Evolutionary conservation across 2,888 invertebrate genomes (phyloP), one percentile per base, ranked within the genome.

Genomic region (Dryocosmus kuriphilus): DNA sequence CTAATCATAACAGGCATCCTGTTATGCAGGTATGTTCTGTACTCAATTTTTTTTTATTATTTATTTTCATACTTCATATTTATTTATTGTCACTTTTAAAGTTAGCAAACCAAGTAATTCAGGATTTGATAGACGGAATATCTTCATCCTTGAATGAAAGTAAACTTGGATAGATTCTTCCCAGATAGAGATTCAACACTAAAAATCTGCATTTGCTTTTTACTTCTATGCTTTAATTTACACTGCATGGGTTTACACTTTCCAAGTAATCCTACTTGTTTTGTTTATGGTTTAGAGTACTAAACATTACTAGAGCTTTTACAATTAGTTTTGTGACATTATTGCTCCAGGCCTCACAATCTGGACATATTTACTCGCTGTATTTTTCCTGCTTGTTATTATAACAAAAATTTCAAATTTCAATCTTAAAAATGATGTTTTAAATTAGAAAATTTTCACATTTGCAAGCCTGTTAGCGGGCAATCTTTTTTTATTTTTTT

Each of bases 11-110:
- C 75, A 88, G 89, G 79, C 88, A 88, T 81, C 88, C 87, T 46
- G 80, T 86, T 74, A 80, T 87, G 76, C 91, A 90, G 89, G 91
- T 91, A 89, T 76, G 82, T 83, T 76, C 74, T 71, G 76, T 30
- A 35, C 51, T 30, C 19, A 14, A 27, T 71, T 38, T 38, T 65
- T 65, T 65, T 71, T 71, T 67, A 67, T 46, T 71, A 57, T 57
- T 57, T 57, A 57, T 57, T 24, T 57, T 57, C 14, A 22, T 51
- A 51, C n/a, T n/a, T n/a, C 8, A 8, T 14, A n/a, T 14, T 51
- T 51, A 8, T 51, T 51, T n/a, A 1, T 51, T n/a, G 51, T 51
- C 51, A 7, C 51, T 51, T n/a, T 3, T 51, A n/a, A 51, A 51
- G 16, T 51, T 5, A 51, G 51, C n/a, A 51, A 51, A 46, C 8